phyloP scores from a whole-genome alignment of 2,888 invertebrate genomes.

The Eupeodes latifasciatus region DNA sequence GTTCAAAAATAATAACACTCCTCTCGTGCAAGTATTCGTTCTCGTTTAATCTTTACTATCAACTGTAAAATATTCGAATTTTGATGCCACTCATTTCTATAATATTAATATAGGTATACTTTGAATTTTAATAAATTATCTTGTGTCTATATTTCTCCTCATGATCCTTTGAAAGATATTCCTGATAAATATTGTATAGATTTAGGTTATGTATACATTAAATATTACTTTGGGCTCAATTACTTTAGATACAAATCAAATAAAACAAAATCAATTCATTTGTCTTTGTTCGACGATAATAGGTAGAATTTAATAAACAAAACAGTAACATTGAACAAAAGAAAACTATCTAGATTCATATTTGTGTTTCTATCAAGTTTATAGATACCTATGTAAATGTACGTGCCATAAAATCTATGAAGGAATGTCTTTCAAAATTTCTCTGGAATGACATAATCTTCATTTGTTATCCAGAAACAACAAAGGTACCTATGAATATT shows the following conservation, averaged over 20 bases:
- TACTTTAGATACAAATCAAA: conserved; percentile 1
- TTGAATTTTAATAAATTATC: not conserved
- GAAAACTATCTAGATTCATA: conserved; percentile 31
- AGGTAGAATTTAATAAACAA: conserved; percentile 28
- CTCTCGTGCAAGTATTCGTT: no score
- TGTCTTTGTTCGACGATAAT: conserved; percentile 42
- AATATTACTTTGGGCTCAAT: not conserved
- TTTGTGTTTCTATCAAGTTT: not conserved
- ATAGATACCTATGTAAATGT: no score
- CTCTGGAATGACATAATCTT: conserved; percentile 68
- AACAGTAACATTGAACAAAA: conserved; percentile 32
- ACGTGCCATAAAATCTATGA: no score
- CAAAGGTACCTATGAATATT: not conserved
- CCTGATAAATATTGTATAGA: not conserved
- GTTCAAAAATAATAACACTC: no score
- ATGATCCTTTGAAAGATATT: not conserved
- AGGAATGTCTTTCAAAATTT: conserved; percentile 6
- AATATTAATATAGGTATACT: not conserved
- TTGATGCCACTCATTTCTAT: no score
- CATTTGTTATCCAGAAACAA: conserved; percentile 50
- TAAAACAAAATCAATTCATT: conserved; percentile 55
- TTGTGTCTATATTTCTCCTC: not conserved
- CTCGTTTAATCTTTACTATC: no score
- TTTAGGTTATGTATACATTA: not conserved
- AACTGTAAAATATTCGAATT: no score